Evolutionary conservation across 1,140 invertebrate genomes (phyloP).

Genomic region (Danaus melanippus): DNA sequence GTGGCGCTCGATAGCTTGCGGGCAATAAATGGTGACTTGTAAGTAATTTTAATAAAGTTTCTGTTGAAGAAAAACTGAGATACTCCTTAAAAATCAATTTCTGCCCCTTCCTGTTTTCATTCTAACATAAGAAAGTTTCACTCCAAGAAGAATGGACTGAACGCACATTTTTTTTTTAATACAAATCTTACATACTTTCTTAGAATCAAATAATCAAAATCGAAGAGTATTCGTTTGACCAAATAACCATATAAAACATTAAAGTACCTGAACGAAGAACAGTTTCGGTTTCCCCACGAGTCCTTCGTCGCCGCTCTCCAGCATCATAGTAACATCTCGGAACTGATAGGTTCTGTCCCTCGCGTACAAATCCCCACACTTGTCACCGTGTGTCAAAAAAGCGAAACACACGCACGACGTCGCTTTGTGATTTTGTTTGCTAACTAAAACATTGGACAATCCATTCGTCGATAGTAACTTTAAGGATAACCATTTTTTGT

Average conservation of each 20-base stretch:
- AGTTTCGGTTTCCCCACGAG: slow-evolving; percentile 48
- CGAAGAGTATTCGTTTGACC: no score
- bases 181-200: neutral
- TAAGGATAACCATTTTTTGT: no score
- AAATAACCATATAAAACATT: slow-evolving; percentile 3
- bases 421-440: slow-evolving; percentile 27
- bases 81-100: no score
- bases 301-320: slow-evolving; percentile 28
- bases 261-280: slow-evolving; percentile 41
- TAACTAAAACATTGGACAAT: slow-evolving; percentile 25
- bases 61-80: no score
- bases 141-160: neutral
- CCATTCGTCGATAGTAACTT: no score
- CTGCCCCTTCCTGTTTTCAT: no score
- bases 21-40: no score
- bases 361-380: slow-evolving; percentile 35
- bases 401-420: slow-evolving; percentile 40
- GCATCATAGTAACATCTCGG: slow-evolving; percentile 27
- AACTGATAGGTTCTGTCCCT: slow-evolving; percentile 41
- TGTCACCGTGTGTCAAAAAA: slow-evolving; percentile 43
- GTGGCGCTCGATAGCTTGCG: no score
- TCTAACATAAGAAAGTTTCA: no score
- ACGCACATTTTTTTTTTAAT: neutral
- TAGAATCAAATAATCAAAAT: no score
- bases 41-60: no score